Evolutionary conservation across 2,888 invertebrate species (phyloP), one percentile per base, ranked within the genome.

Genomic region (Parnassius apollo): DNA sequence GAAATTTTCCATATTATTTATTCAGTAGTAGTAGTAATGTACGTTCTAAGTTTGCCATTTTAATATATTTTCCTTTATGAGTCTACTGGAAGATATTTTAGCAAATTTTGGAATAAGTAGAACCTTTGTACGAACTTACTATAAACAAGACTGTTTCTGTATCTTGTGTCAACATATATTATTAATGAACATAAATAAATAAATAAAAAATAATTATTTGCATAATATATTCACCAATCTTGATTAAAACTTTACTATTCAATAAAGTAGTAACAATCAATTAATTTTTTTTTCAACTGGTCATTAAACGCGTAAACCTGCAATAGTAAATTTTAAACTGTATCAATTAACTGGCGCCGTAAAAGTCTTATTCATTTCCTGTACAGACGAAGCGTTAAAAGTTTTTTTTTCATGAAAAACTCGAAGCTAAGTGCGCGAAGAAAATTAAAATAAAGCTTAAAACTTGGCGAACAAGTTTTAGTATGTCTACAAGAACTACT

Each of bases 381-480:
- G 77, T 82, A 86, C 85, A 85, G 85, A 85, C 79, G 66, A 76
- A 76, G 82, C 77, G 78, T 75, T 82, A 76, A 69, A 78, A 71
- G 75, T 77, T 82, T 84, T 85, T 57, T 54, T 83, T 83, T 67
- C 66, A 67, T 66, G 57, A 74, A 71, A 79, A 79, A 82, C 78
- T 75, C 74, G 69, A 65, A 56, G 63, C 50, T 59, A 68, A 69
- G 68, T 78, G 77, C 75, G 80, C 79, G 75, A 78, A 77, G 82
- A 84, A 89, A 90, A 91, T 91, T 89, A 91, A 91, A 91, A 88
- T 88, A 85, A 85, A 88, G 84, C 84, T 83, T 83, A 77, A 82
- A 88, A 87, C 81, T 88, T 82, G 80, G 74, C 81, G 82, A 79
- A 68, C 83, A 84, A 88, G 81, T 87, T 87, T 85, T 82, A 85